Evolutionary conservation across 2,888 invertebrate genomes (phyloP).

Genomic region (Parnassius apollo): DNA sequence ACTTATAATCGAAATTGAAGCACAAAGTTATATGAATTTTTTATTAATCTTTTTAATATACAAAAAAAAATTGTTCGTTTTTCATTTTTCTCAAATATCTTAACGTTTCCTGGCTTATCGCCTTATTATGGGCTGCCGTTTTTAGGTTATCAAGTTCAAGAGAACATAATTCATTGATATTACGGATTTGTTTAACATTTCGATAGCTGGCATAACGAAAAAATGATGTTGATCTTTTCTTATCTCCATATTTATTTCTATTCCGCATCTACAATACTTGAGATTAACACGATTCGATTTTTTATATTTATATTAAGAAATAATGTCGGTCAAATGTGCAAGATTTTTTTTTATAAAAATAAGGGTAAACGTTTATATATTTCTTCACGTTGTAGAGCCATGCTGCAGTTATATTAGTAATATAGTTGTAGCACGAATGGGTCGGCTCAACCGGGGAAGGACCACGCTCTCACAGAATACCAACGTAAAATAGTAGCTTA

Average conservation of each 20-base stretch:
- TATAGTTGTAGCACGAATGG: too few species aligned
- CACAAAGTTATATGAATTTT: too few species aligned
- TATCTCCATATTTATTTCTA: constrained; percentile 12
- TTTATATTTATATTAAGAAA: background rate
- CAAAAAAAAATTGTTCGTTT: background rate
- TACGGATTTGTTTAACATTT: constrained; percentile 21
- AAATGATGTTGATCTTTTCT: constrained; percentile 13
- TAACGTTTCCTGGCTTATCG: constrained; percentile 27
- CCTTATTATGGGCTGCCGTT: constrained; percentile 19
- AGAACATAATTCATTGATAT: constrained; percentile 27
- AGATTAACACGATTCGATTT: too few species aligned
- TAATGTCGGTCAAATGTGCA: background rate
- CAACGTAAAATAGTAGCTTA: too few species aligned
- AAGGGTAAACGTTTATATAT: too few species aligned
- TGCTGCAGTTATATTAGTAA: too few species aligned
- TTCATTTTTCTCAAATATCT: background rate
- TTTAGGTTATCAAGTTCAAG: constrained; percentile 29
- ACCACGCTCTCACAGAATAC: too few species aligned
- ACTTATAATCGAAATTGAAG: too few species aligned
- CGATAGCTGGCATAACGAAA: constrained; percentile 15
- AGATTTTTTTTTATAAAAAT: too few species aligned
- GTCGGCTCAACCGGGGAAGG: too few species aligned
- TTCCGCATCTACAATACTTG: background rate
- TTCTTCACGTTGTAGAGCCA: too few species aligned
- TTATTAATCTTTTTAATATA: constrained; percentile 13